Percentiles rank a stretch among this genome's conserved stretches.
phyloP scores from a whole-genome alignment of 2,888 invertebrate genomes.

The Exephanes ischioxanthus region DNA sequence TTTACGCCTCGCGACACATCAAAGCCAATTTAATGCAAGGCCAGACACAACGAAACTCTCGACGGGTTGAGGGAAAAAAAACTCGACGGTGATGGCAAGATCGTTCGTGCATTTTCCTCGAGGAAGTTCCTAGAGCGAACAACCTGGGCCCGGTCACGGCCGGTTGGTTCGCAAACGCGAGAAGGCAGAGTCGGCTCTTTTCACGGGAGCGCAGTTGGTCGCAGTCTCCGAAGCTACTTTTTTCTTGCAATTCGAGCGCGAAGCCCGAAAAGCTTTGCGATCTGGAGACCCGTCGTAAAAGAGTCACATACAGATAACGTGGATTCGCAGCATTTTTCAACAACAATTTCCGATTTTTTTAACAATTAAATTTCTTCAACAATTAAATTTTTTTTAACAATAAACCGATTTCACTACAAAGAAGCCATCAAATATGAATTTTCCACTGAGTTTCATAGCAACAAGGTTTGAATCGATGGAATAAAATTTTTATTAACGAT shows the following conservation, averaged over 20 bases:
- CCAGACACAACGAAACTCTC: slow-evolving; percentile 57
- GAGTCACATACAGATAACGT: too few relatives aligned
- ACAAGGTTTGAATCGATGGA: too few relatives aligned
- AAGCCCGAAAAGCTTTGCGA: background rate
- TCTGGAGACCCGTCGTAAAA: background rate
- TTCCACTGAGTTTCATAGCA: too few relatives aligned
- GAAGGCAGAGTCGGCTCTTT: slow-evolving; percentile 12
- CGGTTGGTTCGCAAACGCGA: slow-evolving; percentile 2
- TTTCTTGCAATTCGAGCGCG: background rate
- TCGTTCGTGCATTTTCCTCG: slow-evolving; percentile 5
- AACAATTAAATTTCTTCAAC: too few relatives aligned
- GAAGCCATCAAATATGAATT: too few relatives aligned
- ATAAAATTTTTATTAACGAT: too few relatives aligned
- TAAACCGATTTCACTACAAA: too few relatives aligned
- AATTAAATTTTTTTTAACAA: too few relatives aligned
- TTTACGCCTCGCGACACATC: slow-evolving; percentile 25
- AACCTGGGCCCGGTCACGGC: background rate
- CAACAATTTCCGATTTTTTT: too few relatives aligned
- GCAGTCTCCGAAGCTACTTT: background rate
- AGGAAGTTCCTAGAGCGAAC: background rate
- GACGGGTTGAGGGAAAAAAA: slow-evolving; percentile 14
- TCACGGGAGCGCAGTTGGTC: background rate
- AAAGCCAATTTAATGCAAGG: slow-evolving; percentile 18
- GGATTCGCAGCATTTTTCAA: too few relatives aligned
- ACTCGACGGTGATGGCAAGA: background rate